These are phyloP conservation scores for Liparis tanakae DNA, from an alignment of 2,797 vertebrate genomes.

Conservation along the genomic window DNA sequence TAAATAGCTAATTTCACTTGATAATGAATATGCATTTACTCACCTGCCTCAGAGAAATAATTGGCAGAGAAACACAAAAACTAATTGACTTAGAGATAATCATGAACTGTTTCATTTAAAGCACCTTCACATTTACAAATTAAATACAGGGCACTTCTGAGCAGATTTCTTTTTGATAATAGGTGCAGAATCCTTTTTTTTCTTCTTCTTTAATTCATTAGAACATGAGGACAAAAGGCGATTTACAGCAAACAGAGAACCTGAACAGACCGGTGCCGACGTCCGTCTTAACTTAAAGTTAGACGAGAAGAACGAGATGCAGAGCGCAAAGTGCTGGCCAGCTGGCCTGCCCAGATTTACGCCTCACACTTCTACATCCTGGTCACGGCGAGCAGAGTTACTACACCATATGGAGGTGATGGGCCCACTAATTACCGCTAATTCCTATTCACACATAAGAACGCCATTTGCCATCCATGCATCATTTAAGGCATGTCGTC, in stretches of 20 bases:
- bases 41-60: conserved; percentile 59
- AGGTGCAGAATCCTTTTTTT: conserved; percentile 3
- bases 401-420: conserved; percentile 73
- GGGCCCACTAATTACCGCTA: conserved; percentile 73
- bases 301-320: conserved; percentile 40
- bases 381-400: conserved; percentile 63
- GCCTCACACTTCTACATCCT: conserved; percentile 56
- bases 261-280: conserved; percentile 3
- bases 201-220: conserved; percentile 19
- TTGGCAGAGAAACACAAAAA: conserved; percentile 65
- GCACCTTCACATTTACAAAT: conserved; percentile 56
- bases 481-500: conserved; percentile 66
- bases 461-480: conserved; percentile 67
- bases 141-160: conserved; percentile 38
- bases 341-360: conserved; percentile 67
- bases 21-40: conserved; percentile 69
- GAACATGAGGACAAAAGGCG: conserved; percentile 24
- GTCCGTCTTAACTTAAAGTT: conserved; percentile 46
- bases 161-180: conserved; percentile 47
- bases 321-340: conserved; percentile 56
- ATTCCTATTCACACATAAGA: conserved; percentile 72
- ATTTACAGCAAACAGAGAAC: conserved; percentile 32
- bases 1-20: conserved; percentile 56
- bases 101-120: conserved; percentile 57
- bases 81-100: conserved; percentile 51